Conservation (phyloP, 1,140 invertebrate genomes). For the Trichonephila clavata region DNA sequence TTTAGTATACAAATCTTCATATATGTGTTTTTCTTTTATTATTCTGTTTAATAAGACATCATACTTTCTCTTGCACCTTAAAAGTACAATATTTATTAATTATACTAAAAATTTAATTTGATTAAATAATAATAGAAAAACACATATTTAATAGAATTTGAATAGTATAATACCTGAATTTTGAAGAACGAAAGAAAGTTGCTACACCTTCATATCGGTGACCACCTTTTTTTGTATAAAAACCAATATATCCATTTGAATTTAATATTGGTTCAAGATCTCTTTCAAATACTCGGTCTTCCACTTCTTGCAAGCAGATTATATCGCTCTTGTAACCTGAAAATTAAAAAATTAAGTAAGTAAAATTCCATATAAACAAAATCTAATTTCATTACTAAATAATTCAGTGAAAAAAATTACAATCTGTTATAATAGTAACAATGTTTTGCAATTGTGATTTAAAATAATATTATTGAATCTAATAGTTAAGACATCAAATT, state of each 20-base stretch:
- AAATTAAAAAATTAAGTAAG: slow-evolving; percentile 80
- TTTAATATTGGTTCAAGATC: slow-evolving; percentile 86
- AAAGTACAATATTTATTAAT: background rate
- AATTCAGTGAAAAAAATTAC: too few species aligned
- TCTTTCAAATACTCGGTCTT: slow-evolving; percentile 89
- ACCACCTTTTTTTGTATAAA: slow-evolving; percentile 83
- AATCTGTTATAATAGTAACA: too few species aligned
- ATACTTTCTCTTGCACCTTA: slow-evolving; percentile 42
- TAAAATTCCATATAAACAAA: background rate
- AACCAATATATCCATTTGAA: slow-evolving; percentile 83
- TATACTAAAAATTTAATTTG: background rate
- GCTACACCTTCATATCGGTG: slow-evolving; percentile 87
- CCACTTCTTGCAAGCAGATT: slow-evolving; percentile 95
- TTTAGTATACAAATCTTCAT: slow-evolving; percentile 57
- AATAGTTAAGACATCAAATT: too few species aligned
- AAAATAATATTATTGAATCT: too few species aligned
- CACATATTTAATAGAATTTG: too few species aligned
- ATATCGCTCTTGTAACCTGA: slow-evolving; percentile 93
- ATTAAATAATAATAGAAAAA: background rate
- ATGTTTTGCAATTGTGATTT: too few species aligned
- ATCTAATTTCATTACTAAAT: too few species aligned
- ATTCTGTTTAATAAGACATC: slow-evolving; percentile 59
- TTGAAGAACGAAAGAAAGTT: slow-evolving; percentile 85
- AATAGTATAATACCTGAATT: slow-evolving; percentile 79
- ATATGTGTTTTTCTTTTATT: slow-evolving; percentile 51